Evolutionary conservation across 1,140 invertebrate genomes (phyloP).

Genomic region (Rhopalosiphum maidis): DNA sequence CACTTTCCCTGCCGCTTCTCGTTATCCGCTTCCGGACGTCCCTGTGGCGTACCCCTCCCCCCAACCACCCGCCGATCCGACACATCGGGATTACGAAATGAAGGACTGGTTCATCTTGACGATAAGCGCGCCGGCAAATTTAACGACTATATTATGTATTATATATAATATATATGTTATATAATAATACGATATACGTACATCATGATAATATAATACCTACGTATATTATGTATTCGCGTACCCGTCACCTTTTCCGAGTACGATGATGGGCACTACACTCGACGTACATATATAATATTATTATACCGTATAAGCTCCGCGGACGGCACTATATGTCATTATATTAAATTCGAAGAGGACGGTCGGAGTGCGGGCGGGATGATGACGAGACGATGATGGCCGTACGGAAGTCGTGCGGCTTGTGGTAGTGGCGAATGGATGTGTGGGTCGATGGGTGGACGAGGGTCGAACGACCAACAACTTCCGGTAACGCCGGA

Average conservation of each 20-base stretch:
- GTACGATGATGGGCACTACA: neutral
- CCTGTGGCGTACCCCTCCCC: no score
- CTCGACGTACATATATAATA: neutral
- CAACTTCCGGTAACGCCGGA: neutral
- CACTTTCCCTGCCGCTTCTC: neutral
- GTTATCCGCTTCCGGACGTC: neutral
- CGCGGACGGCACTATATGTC: neutral
- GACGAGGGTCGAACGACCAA: neutral
- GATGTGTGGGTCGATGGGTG: neutral
- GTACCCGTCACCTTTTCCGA: neutral
- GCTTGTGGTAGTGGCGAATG: neutral
- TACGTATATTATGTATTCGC: neutral
- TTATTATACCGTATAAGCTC: neutral
- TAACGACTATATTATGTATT: neutral
- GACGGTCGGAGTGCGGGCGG: neutral
- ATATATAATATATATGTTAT: neutral
- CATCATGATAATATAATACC: neutral
- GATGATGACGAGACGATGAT: neutral
- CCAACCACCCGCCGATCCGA: neutral
- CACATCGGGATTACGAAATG: neutral
- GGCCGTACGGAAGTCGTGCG: neutral
- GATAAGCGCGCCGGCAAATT: neutral
- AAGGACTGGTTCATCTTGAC: conserved; percentile 20
- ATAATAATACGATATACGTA: neutral
- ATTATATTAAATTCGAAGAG: neutral